Evolutionary conservation across 2,113 vertebrate species (phyloP), one percentile per base, ranked within the genome.

Genomic region (Syrrhaptes paradoxus): DNA sequence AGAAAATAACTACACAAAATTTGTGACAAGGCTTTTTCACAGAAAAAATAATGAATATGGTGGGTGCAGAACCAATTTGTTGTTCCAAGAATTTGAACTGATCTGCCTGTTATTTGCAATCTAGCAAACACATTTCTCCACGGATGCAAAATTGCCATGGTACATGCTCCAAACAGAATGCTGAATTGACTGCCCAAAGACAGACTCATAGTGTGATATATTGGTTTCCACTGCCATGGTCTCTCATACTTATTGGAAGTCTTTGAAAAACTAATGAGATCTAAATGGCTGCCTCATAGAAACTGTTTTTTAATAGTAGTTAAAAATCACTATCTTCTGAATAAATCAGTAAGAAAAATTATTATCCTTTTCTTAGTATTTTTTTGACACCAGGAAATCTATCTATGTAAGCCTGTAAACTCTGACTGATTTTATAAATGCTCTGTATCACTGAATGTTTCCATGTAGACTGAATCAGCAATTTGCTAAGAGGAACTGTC

Each of bases 201-300:
- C 41, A 66, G 43, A 34, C 21, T 84, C 34, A 13, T 22, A 49
- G 34, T 38, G n/a, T 83, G 82, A 93, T 62, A 4, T 62, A 93
- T 80, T 1, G 1, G 32, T 48, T 89, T 90, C 29, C 32, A n/a
- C n/a, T 84, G 38, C 43, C 34, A 8, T 77, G 59, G 20, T 78
- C 36, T 85, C 45, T 75, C 70, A 63, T 41, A 52, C 34, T 72
- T 68, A 79, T 4, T 87, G 66, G 20, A 95, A 81, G 38, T n/a
- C 77, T 86, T 88, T 71, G 86, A 78, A 90, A 86, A 93, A 89
- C 67, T 84, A 86, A 81, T 78, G 51, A 81, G 38, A 49, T 88
- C 89, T 78, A 95, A 93, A 90, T 75, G 17, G 57, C 73, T 87
- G 38, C 48, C 59, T 84, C 57, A 46, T 24, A 77, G 72, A 89